Percentiles rank a stretch among this genome's conserved stretches.
phyloP scores from a whole-genome alignment of 2,888 invertebrate genomes.

The Linnaemya tessellans region DNA sequence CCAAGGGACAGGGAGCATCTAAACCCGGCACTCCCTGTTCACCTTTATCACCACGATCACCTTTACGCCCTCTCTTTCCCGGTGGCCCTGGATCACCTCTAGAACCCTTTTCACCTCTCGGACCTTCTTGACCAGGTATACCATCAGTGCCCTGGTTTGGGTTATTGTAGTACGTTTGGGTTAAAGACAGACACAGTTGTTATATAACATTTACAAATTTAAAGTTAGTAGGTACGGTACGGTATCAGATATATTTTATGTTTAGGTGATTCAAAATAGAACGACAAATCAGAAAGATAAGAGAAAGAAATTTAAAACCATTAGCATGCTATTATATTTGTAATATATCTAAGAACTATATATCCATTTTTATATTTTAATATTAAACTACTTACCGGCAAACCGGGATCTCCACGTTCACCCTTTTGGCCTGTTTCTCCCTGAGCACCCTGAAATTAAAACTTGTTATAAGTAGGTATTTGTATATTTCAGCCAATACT shows the following conservation, averaged over 20 bases:
- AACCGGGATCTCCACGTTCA: slow-evolving; percentile 95
- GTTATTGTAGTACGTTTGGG: slow-evolving; percentile 27
- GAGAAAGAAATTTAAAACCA: slow-evolving; percentile 50
- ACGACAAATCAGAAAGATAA: slow-evolving; percentile 72
- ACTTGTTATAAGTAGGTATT: slow-evolving; percentile 2
- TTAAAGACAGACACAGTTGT: slow-evolving; percentile 61
- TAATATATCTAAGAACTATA: not conserved
- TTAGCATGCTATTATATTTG: slow-evolving; percentile 49
- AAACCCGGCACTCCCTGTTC: slow-evolving; percentile 98
- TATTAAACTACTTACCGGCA: slow-evolving; percentile 89
- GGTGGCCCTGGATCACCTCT: slow-evolving; percentile 90
- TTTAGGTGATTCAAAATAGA: slow-evolving; percentile 69
- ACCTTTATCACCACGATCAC: slow-evolving; percentile 96
- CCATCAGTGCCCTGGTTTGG: slow-evolving; percentile 92
- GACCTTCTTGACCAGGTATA: slow-evolving; percentile 96
- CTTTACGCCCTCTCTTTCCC: slow-evolving; percentile 95
- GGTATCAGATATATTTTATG: slow-evolving; percentile 37
- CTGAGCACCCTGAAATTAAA: slow-evolving; percentile 90
- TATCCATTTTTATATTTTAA: not conserved
- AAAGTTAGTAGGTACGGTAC: slow-evolving; percentile 60
- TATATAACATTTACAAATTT: slow-evolving; percentile 50
- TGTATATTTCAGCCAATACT: not conserved
- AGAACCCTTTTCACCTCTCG: slow-evolving; percentile 94
- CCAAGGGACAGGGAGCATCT: slow-evolving; percentile 99
- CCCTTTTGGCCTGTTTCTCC: slow-evolving; percentile 96